Base-by-base conservation (phyloP, 2,797 vertebrate genomes). In the Heliangelus exortis region DNA sequence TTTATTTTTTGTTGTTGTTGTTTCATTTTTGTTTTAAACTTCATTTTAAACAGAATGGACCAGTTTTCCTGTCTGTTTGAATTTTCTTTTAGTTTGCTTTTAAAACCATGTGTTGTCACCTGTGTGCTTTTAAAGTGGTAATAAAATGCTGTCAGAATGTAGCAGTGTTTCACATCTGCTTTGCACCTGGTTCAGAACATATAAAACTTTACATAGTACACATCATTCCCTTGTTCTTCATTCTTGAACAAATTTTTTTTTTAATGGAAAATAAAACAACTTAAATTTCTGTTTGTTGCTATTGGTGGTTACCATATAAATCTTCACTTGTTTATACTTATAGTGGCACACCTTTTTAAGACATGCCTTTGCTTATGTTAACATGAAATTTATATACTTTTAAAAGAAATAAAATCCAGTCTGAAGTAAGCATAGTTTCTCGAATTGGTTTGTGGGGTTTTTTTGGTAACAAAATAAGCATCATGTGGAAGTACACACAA, bases 1-100 rank as follows among this genome's bases (percentile, higher is more conserved):
- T 10, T 11, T 41, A 0, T 33, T 20, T 55, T 31, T 36, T 23
- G 22, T 63, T 58, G 2, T 26, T 62, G 26, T 62, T 53, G 10
- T 58, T 93, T 74, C 5, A 43, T 57, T 84, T 88, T 50, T 82
- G 2, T 4, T 89, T 85, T 85, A 68, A 68, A 58, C 34, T 0
- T 0, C 28, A 10, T 66, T 92, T 91, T 80, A 78, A 78, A 33
- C 28, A 41, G 31, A 45, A 58, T n/a, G 34, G 39, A 77, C 23
- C 7, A 20, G 1, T 89, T 81, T 79, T 77, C 33, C 31, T 25
- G 2, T 75, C 39, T 67, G 8, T 3, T 61, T 67, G 36, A 33
- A 11, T 62, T 90, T 79, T 59, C 12, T 6, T 72, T 81, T 86
- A 28, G 8, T 90, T 89, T 63, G 11, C 7, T 55, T 95, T 94